These are phyloP conservation scores for Pogonognathellus flavescens DNA, from an alignment of 1,140 invertebrate genomes.

Conservation along the genomic window DNA sequence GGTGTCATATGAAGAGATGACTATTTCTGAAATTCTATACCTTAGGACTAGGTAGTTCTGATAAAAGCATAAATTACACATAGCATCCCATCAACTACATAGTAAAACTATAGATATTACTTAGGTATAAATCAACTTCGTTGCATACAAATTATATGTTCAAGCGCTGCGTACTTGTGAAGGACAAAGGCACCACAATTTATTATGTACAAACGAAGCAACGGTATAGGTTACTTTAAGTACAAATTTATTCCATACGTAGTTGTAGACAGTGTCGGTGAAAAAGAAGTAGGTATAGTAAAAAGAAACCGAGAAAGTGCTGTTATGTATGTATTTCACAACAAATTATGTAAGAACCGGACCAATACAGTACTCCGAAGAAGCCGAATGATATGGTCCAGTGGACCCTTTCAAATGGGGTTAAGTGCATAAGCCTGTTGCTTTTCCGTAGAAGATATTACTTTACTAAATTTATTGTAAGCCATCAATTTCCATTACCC, in stretches of 20 bases:
- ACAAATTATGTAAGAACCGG: background rate
- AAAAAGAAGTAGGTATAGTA: background rate
- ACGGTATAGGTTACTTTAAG: no score
- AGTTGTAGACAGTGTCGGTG: background rate
- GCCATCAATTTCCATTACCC: slow-evolving; percentile 23
- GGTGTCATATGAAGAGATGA: no score
- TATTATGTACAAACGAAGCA: no score
- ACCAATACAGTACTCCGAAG: background rate
- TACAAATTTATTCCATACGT: background rate
- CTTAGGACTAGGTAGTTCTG: no score
- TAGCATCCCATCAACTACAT: no score
- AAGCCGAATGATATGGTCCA: slow-evolving; percentile 1
- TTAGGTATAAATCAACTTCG: no score
- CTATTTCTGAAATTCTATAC: no score
- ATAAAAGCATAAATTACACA: no score
- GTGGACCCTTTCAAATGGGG: slow-evolving; percentile 15
- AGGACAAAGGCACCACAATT: no score
- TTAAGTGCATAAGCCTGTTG: slow-evolving; percentile 40
- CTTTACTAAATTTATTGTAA: slow-evolving; percentile 3
- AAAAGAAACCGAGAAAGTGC: background rate
- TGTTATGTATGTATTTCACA: background rate
- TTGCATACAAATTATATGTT: no score
- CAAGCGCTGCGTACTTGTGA: no score
- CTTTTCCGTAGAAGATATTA: background rate
- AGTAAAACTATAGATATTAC: no score